These are phyloP conservation scores for Mionectes olivaceus DNA, from an alignment of 2,797 vertebrate genomes.

Conservation along the genomic window DNA sequence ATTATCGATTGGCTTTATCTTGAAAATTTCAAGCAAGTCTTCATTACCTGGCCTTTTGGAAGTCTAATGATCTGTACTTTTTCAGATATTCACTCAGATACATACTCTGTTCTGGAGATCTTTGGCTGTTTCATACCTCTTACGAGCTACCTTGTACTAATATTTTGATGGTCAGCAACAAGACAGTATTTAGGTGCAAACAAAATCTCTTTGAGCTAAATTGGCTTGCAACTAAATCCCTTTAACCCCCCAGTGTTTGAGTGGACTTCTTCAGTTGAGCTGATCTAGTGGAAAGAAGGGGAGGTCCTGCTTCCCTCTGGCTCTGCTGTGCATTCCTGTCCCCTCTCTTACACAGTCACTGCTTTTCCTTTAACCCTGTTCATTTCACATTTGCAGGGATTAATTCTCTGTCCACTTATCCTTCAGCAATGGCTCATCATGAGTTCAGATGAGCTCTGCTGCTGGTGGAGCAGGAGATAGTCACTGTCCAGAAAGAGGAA, in stretches of 20 bases:
- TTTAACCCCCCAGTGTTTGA: background rate
- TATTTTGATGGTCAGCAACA: background rate
- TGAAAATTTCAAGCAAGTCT: background rate
- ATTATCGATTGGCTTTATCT: constrained; percentile 18
- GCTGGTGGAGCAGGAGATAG: background rate
- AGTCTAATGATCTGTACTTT: background rate
- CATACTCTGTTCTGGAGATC: background rate
- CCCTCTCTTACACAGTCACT: background rate
- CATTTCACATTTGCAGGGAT: background rate
- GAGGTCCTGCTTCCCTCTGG: background rate
- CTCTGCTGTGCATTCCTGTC: background rate
- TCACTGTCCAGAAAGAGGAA: background rate
- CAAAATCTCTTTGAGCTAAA: background rate
- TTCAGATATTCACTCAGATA: background rate
- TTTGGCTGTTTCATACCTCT: background rate
- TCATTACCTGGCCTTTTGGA: background rate
- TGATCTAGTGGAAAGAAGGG: background rate
- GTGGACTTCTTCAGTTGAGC: background rate
- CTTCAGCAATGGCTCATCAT: background rate
- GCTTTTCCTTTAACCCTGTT: background rate
- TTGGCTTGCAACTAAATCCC: constrained; percentile 5
- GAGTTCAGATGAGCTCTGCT: background rate
- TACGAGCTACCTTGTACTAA: background rate
- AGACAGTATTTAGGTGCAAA: background rate
- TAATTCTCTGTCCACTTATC: background rate